Evolutionary conservation across 1,140 invertebrate genomes (phyloP), one percentile per base, ranked within the genome.

Genomic region (Eumaeus atala): DNA sequence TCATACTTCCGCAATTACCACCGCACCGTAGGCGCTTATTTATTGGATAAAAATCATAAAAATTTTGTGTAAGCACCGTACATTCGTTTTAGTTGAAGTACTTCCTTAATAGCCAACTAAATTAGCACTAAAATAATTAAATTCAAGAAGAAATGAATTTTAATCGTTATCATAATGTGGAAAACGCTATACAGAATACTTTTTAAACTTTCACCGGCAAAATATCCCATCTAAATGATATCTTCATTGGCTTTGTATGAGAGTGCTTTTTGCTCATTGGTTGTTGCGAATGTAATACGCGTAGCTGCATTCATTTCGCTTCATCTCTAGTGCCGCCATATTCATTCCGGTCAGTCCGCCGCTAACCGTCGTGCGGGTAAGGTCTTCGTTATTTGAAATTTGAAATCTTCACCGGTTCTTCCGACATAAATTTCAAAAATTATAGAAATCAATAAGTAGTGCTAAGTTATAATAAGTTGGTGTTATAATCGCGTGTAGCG

Each of bases 321-420:
- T 77, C 70, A 56, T 64, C 59, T 51, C 56, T 54, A 63, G 57
- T 63, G 63, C 64, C 78, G 70, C 78, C 67, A 74, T 67, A 72
- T 80, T 82, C 80, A 72, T 60, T 62, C 58, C 66, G 58, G 51
- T 79, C 74, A 84, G 81, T 84, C 74, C 72, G 70, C 66, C 78
- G 78, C 76, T 77, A 79, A 70, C 66, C 50, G 65, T 69, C 63
- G 78, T 74, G 65, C 70, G 71, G 68, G 64, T 67, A 64, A 67
- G 63, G 64, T 70, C 49, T 64, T 66, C 47, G 60, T 57, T 28
- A 16, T 49, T 62, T 21, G 47, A 51, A 55, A 53, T 51, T 59
- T 47, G 18, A 62, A 60, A 58, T 68, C n/a, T 55, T 50, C 55
- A 66, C 68, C 67, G 72, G 70, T 64, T 54, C 42, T 66, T 57